These are phyloP conservation scores for Hipparchia sbordonii DNA, from an alignment of 2,888 invertebrate genomes.

Conservation along the genomic window DNA sequence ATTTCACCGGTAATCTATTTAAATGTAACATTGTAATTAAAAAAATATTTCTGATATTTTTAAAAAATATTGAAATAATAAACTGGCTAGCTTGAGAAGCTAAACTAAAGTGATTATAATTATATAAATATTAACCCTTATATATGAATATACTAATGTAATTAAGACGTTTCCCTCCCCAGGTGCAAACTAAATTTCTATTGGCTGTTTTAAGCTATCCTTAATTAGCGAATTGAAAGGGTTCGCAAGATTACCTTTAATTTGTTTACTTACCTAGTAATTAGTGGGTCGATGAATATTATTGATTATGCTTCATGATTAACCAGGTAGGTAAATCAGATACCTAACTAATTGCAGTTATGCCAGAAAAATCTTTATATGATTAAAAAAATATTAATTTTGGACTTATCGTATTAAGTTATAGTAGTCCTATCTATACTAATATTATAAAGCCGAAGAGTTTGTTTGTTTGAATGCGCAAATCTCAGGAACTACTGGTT, in stretches of 20 bases:
- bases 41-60: not conserved
- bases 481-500: too few relatives aligned
- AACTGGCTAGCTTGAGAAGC: conserved; percentile 3
- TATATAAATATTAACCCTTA: conserved; percentile 18
- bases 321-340: too few relatives aligned
- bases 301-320: not conserved
- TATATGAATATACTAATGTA: conserved; percentile 12
- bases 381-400: too few relatives aligned
- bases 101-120: conserved; percentile 9
- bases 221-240: conserved; percentile 34
- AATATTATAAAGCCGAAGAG: too few relatives aligned
- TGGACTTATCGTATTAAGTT: too few relatives aligned
- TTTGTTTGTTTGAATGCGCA: too few relatives aligned
- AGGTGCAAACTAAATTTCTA: conserved; percentile 6
- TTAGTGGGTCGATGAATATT: not conserved
- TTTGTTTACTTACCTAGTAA: conserved; percentile 18
- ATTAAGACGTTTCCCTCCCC: conserved; percentile 26
- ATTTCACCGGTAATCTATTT: conserved; percentile 11
- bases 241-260: conserved; percentile 20
- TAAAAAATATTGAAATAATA: not conserved
- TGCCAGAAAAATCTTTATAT: too few relatives aligned
- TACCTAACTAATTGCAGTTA: too few relatives aligned
- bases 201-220: conserved; percentile 22
- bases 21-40: conserved; percentile 1
- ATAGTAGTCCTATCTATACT: too few relatives aligned